These are phyloP conservation scores for Paramisgurnus dabryanus DNA, from an alignment of 2,113 vertebrate genomes.

Conservation along the genomic window DNA sequence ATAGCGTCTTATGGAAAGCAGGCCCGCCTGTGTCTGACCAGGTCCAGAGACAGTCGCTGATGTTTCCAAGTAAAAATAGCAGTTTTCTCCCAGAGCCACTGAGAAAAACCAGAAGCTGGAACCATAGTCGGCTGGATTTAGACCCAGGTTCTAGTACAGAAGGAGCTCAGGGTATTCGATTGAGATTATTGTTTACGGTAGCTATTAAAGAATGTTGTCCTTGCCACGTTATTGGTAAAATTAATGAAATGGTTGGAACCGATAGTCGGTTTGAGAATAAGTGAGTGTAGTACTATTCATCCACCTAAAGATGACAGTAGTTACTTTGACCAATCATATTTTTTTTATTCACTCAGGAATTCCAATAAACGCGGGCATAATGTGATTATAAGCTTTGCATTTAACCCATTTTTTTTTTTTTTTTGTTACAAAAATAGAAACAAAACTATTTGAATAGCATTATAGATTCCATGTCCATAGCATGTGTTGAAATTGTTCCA, in stretches of 20 bases:
- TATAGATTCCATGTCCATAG: slow-evolving; percentile 2
- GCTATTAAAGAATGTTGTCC: slow-evolving; percentile 71
- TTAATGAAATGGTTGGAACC: slow-evolving; percentile 7
- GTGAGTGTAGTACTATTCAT: slow-evolving; percentile 6
- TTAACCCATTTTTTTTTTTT: not conserved
- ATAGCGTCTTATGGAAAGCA: slow-evolving; percentile 52
- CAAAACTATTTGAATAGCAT: not conserved
- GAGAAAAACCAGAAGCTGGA: slow-evolving; percentile 60
- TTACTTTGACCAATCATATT: slow-evolving; percentile 20
- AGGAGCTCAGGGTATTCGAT: slow-evolving; percentile 65
- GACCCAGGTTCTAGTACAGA: slow-evolving; percentile 72
- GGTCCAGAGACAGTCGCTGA: slow-evolving; percentile 42
- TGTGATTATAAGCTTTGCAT: slow-evolving; percentile 4
- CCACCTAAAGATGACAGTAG: slow-evolving; percentile 1
- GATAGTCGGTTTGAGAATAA: slow-evolving; percentile 18
- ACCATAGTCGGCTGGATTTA: slow-evolving; percentile 63
- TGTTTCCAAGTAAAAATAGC: slow-evolving; percentile 55
- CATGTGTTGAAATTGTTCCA: slow-evolving; percentile 23
- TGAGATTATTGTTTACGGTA: slow-evolving; percentile 72
- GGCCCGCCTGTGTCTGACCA: slow-evolving; percentile 42
- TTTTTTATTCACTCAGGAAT: slow-evolving; percentile 31
- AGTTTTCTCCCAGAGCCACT: slow-evolving; percentile 55
- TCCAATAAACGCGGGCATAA: slow-evolving; percentile 9
- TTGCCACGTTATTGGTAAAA: slow-evolving; percentile 59
- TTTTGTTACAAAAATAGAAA: not conserved